phyloP scores from a whole-genome alignment of 2,113 vertebrate genomes.

The Neopipo cinnamomea region DNA sequence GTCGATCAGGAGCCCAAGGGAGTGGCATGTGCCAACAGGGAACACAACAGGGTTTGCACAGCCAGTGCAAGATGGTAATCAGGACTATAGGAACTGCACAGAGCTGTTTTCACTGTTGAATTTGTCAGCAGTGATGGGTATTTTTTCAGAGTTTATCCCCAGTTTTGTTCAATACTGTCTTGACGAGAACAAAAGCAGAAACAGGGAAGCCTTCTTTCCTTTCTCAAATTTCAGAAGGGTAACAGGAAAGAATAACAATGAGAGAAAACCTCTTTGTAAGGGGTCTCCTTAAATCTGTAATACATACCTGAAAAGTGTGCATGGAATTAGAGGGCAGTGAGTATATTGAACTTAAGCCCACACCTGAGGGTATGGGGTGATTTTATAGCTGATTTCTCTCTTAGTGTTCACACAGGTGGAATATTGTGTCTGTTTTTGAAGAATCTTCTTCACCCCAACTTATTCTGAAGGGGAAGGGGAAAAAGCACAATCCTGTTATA shows the following conservation, averaged over 20 bases:
- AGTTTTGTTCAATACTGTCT: neutral
- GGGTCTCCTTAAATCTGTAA: neutral
- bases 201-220: neutral
- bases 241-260: neutral
- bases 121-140: neutral
- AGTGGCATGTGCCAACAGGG: rapidly evolving
- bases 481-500: neutral
- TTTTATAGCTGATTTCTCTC: neutral
- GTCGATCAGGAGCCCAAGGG: neutral
- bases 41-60: neutral
- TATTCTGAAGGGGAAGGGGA: neutral
- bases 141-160: neutral
- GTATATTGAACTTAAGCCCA: neutral
- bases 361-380: neutral
- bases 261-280: neutral
- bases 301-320: neutral
- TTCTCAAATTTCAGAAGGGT: neutral
- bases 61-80: neutral
- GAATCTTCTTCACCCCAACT: neutral
- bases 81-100: neutral
- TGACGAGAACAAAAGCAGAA: neutral
- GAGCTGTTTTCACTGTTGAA: neutral
- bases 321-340: neutral
- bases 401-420: neutral
- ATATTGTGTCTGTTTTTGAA: neutral